Evolutionary conservation across 2,888 invertebrate genomes (phyloP).

Genomic region (Conus canariensis): DNA sequence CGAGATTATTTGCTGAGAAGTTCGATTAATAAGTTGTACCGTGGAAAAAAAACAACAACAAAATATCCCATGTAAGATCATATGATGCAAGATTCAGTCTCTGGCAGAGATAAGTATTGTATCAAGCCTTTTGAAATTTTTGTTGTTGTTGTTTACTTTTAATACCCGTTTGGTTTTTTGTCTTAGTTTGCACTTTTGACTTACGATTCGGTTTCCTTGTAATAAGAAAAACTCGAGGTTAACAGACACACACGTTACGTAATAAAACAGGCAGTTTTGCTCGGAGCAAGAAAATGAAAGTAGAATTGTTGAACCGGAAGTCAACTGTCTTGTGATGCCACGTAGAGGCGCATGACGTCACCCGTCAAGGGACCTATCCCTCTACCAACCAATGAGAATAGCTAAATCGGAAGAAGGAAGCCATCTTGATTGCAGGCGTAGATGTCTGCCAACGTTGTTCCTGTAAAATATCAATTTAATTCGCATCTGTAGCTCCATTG

Average conservation of each 20-base stretch:
- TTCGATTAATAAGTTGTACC: too few relatives aligned
- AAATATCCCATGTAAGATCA: too few relatives aligned
- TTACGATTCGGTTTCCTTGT: too few relatives aligned
- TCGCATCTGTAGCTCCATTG: conserved; percentile 41
- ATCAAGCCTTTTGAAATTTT: too few relatives aligned
- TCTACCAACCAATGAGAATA: conserved; percentile 60
- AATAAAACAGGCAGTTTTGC: too few relatives aligned
- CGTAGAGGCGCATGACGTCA: conserved; percentile 70
- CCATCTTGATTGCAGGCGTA: conserved; percentile 64
- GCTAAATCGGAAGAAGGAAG: conserved; percentile 70
- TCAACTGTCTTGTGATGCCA: conserved; percentile 68
- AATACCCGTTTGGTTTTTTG: too few relatives aligned
- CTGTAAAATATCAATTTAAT: conserved; percentile 38
- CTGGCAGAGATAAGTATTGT: too few relatives aligned
- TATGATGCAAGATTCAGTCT: too few relatives aligned
- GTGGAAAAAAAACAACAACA: too few relatives aligned
- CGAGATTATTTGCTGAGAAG: too few relatives aligned
- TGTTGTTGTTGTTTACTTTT: too few relatives aligned
- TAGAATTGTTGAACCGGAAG: conserved; percentile 47
- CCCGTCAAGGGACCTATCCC: conserved; percentile 58
- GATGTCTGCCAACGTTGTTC: conserved; percentile 49
- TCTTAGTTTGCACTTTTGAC: too few relatives aligned
- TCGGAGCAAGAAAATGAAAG: conserved; percentile 27
- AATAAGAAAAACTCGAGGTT: background rate
- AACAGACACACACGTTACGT: background rate